These are phyloP conservation scores for Muricea muricata DNA, from an alignment of 92 coral and sea anemone species.

Conservation along the genomic window DNA sequence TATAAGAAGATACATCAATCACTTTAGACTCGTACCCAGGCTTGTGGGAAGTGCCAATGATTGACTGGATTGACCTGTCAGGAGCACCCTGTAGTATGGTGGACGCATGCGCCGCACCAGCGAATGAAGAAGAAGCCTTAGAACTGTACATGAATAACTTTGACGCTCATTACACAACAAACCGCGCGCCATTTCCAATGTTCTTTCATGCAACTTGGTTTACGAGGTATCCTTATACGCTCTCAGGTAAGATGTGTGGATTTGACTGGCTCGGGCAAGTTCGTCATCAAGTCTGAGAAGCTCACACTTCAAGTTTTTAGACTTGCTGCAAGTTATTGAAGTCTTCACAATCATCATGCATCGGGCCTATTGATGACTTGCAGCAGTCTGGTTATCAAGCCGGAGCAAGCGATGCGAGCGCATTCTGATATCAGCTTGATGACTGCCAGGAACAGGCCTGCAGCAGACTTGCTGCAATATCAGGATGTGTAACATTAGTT, in stretches of 20 bases:
- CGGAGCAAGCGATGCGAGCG: no score
- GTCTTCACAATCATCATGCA: no score
- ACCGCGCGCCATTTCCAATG: constrained; percentile 93
- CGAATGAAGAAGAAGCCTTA: constrained; percentile 59
- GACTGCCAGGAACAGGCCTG: no score
- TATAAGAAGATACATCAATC: no score
- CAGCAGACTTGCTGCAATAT: no score
- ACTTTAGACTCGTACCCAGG: constrained; percentile 88
- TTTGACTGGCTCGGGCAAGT: background rate
- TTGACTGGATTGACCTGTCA: constrained; percentile 71
- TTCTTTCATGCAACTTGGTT: constrained; percentile 92
- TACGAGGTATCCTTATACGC: constrained; percentile 41
- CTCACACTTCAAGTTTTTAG: no score
- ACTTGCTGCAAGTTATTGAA: no score
- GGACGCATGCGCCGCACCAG: constrained; percentile 70
- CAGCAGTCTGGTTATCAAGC: no score
- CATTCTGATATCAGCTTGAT: no score
- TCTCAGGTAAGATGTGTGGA: constrained; percentile 70
- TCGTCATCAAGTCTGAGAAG: no score
- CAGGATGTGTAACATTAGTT: no score
- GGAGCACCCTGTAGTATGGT: constrained; percentile 79
- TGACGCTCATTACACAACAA: constrained; percentile 75
- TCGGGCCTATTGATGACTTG: no score
- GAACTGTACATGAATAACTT: constrained; percentile 74
- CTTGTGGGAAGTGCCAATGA: constrained; percentile 96